A percentile compares a stretch with the other conserved stretches of the same genome.
Conservation (phyloP, 1,140 invertebrate species). For the Drosophila pseudoananassae region DNA sequence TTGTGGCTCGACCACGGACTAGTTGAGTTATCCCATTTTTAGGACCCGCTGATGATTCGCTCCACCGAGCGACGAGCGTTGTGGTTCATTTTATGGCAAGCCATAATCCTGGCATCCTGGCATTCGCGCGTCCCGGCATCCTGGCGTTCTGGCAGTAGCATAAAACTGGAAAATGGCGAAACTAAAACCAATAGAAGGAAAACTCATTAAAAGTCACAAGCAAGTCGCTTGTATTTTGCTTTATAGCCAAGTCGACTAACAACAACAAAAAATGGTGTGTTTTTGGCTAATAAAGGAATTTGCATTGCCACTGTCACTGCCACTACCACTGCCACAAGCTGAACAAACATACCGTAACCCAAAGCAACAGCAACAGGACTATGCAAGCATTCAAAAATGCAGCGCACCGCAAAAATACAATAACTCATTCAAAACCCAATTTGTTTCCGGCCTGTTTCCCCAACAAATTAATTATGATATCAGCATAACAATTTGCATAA, state of each 20-base stretch:
- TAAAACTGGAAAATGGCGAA: conserved; percentile 26
- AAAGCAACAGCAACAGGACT: conserved; percentile 11
- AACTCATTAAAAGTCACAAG: conserved; percentile 32
- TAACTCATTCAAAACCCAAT: conserved; percentile 82
- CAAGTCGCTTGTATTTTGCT: conserved; percentile 22
- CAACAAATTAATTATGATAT: conserved; percentile 81
- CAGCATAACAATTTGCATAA: conserved; percentile 82
- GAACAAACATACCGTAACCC: conserved; percentile 5
- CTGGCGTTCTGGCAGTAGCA: conserved; percentile 4
- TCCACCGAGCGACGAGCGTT: conserved; percentile 6
- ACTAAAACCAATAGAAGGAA: conserved; percentile 42
- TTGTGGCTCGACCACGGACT: conserved; percentile 50
- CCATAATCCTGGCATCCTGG: conserved; percentile 21
- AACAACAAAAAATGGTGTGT: conserved; percentile 3
- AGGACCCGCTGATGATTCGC: conserved; percentile 31
- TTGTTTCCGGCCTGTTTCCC: conserved; percentile 80
- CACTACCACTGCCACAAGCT: background rate
- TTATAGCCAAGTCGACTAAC: background rate
- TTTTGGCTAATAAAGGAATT: conserved; percentile 7
- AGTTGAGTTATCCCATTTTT: conserved; percentile 38
- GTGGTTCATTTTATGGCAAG: conserved; percentile 31
- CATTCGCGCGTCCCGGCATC: too few relatives aligned
- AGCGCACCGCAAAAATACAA: conserved; percentile 71
- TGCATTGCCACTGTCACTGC: conserved; percentile 6
- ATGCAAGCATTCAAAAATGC: conserved; percentile 51